Evolutionary conservation across 2,888 invertebrate species (phyloP), one percentile per base, ranked within the genome.

Genomic region (Pristionchus arcanus): DNA sequence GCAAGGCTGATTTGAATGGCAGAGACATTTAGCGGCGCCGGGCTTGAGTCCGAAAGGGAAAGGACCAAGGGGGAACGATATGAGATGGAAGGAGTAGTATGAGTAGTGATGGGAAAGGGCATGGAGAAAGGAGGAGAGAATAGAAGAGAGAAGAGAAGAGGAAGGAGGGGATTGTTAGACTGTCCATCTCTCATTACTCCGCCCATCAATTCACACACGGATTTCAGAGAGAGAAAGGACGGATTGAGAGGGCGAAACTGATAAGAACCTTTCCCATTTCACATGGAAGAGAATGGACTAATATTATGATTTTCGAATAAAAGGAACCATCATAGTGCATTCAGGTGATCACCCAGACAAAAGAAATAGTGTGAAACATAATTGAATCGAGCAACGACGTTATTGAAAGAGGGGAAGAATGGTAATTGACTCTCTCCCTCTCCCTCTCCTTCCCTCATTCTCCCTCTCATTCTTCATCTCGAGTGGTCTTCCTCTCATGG

Each of bases 21-120:
- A 42, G 25, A 77, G 77, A 77, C 42, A 42, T 21, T 77, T 37
- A 42, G 37, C 21, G 42, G 77, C 42, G 42, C 77, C 74, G 34
- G 77, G 42, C 77, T 42, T 77, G 77, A n/a, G 37, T 77, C 49
- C 42, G 77, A 77, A 77, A 77, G 77, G 77, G 77, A 77, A 77
- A 77, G 77, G 77, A 42, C 42, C 37, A 49, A 77, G 13, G 42
- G n/a, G 37, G 42, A 42, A 21, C 42, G 77, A 77, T 42, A 42
- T 42, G 42, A n/a, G 77, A 77, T 25, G 42, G 77, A n/a, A 28
- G 42, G 37, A 77, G n/a, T 77, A 77, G 77, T 77, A 77, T 77
- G 84, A 84, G 84, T 53, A 53, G 84, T 53, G 84, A 84, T 53
- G 55, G 84, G 84, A 53, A 84, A 55, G 55, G 84, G 55, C 55